A percentile compares a stretch with the other conserved stretches of the same genome.
Evolutionary conservation across 2,888 invertebrate species (phyloP).

Genomic region (Thecophora atra): DNA sequence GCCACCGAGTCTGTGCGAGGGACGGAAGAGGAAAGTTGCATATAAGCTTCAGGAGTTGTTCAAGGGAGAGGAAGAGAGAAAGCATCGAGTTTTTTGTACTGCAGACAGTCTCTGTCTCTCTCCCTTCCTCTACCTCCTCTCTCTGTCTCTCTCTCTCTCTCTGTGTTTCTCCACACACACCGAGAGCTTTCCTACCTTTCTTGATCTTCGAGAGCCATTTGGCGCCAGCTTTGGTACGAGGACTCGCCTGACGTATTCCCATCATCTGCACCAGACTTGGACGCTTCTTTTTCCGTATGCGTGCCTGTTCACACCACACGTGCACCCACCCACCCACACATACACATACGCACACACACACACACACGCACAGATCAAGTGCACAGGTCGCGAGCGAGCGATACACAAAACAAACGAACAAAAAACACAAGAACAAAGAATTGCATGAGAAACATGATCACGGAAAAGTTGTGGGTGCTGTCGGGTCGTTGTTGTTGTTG

Average conservation of each 20-base stretch:
- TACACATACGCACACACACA: constrained; percentile 17
- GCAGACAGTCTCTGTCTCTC: neutral
- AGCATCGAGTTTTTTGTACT: no score
- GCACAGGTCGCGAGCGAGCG: constrained; percentile 39
- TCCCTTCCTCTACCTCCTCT: neutral
- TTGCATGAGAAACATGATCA: constrained; percentile 45
- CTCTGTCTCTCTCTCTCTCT: neutral
- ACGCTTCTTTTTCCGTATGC: constrained; percentile 76
- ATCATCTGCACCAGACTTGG: constrained; percentile 87
- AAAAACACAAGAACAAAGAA: constrained; percentile 41
- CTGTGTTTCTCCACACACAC: neutral
- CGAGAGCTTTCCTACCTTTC: constrained; percentile 73
- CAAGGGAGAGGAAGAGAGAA: no score
- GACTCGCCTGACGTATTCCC: constrained; percentile 79
- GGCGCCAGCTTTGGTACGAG: constrained; percentile 85
- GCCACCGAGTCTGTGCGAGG: constrained; percentile 74
- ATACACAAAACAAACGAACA: constrained; percentile 43
- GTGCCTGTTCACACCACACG: constrained; percentile 66
- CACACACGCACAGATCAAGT: constrained; percentile 30
- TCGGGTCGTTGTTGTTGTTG: constrained; percentile 49
- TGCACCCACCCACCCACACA: constrained; percentile 32
- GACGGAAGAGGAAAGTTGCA: constrained; percentile 22
- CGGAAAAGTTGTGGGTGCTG: constrained; percentile 40
- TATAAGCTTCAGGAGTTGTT: constrained; percentile 38
- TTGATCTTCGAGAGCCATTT: constrained; percentile 91